Conservation (phyloP, 2,113 vertebrate genomes). For the Prolemur simus region DNA sequence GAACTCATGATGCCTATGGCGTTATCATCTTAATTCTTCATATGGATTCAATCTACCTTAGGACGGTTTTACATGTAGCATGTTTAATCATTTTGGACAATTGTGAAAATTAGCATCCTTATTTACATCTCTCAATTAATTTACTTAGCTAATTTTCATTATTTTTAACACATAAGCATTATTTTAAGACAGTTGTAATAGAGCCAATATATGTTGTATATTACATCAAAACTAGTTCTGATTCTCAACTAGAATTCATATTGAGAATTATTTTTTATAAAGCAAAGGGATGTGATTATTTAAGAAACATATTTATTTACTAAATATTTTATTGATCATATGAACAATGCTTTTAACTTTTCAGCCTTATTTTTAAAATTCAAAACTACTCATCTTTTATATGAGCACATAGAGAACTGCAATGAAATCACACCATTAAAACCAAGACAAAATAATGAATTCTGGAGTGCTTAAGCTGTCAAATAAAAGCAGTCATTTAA, state of each 20-base stretch:
- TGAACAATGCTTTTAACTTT: neutral
- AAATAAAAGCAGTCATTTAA: constrained; percentile 47
- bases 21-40: neutral
- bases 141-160: neutral
- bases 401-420: neutral
- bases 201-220: neutral
- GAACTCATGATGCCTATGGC: neutral
- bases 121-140: neutral
- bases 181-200: neutral
- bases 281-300: neutral
- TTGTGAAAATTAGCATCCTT: neutral
- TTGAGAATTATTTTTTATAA: neutral
- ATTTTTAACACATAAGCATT: neutral
- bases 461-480: constrained; percentile 51
- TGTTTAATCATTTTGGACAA: neutral
- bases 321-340: neutral
- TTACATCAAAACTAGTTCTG: neutral
- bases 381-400: neutral
- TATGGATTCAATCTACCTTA: neutral
- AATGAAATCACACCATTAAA: constrained; percentile 18
- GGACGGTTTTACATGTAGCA: neutral
- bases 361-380: neutral
- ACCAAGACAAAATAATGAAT: constrained; percentile 26
- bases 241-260: neutral
- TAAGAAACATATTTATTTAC: neutral